Base-by-base conservation (phyloP, 2,113 vertebrate genomes). In the Chrysemys picta region DNA sequence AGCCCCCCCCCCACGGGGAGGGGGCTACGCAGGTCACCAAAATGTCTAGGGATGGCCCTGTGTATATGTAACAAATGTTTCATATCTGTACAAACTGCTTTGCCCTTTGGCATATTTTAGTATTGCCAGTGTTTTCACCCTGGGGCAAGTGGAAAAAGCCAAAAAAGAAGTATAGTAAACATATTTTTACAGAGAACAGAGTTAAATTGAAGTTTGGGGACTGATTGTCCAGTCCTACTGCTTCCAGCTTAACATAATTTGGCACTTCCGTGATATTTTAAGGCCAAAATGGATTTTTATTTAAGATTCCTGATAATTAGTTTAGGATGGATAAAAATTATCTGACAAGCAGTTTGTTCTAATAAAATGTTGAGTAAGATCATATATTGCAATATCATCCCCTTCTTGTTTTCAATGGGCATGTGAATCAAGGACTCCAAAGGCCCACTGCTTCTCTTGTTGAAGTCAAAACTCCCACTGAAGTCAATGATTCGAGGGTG, bases 181-280 rank as follows among this genome's bases (percentile, higher is more conserved):
- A 84, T 84, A 96, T 93, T 94, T 93, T 91, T 92, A 24, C 85
- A 65, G 25, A 92, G 81, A 94, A 93, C 95, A 90, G 95, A 89
- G 95, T 92, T 96, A 89, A 91, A 87, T 90, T 90, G 91, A 96
- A 95, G 83, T 45, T 80, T 49, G 38, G 88, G 21, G 7, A 89
- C 86, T 95, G 91, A 91, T 90, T 59, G 90, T 65, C 84, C 88
- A 62, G n/a, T 87, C 93, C 56, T 89, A 21, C 81, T 87, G 45
- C 59, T 96, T 94, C 10, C 25, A 83, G 80, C 59, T 95, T 94
- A 95, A 93, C 86, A 95, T 93, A 94, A 85, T 76, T 96, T 94
- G 49, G 31, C 93, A 91, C 49, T 69, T 93, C 86, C 22, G 4
- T 94, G 54, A 78, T 1, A 10, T 93, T 93, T 96, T 87, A 85